Evolutionary conservation across 2,888 invertebrate species (phyloP), one percentile per base, ranked within the genome.

Genomic region (Hirtodrosophila histrioides): DNA sequence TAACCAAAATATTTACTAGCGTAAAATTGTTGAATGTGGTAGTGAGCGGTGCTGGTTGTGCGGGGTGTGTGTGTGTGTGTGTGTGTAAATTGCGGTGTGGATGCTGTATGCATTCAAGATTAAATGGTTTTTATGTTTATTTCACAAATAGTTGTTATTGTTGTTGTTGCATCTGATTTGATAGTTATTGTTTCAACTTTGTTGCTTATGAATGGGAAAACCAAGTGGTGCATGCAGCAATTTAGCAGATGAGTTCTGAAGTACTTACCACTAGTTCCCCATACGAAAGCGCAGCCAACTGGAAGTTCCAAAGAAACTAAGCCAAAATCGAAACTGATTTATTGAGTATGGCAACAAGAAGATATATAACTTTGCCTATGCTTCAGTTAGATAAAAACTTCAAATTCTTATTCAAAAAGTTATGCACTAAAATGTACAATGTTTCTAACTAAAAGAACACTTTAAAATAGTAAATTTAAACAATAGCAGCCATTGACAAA

Each of bases 71-170:
- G n/a, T n/a, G 36, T 46, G 40, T 41, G n/a, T n/a, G 40, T 35
- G 36, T 17, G 36, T 46, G 40, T 41, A 46, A 45, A 27, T 57
- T 40, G 53, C 48, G 36, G 24, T 66, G 57, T 44, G 49, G 50
- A 53, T 60, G 41, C 36, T 61, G 61, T 75, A 45, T 80, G 65
- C 80, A 58, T 44, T 77, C 58, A 33, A 74, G 81, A 82, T 82
- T 84, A 84, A 86, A 86, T 86, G 81, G 75, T 64, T 86, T 86
- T 84, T 78, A 77, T 86, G 85, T 77, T 75, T 80, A 86, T 83
- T 76, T 69, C 72, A 61, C 72, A 77, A 75, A 82, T 75, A 66
- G 63, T 71, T 68, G 45, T 67, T 11, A 46, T 29, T 48, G 41
- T 27, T 23, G 43, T 44, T 36, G 44, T 40, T 60, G 43, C 49